These are phyloP conservation scores for Halisarca cf. caerulea DNA, from an alignment of 37 sponge, comb jelly and placozoan genomes.

Conservation along the genomic window DNA sequence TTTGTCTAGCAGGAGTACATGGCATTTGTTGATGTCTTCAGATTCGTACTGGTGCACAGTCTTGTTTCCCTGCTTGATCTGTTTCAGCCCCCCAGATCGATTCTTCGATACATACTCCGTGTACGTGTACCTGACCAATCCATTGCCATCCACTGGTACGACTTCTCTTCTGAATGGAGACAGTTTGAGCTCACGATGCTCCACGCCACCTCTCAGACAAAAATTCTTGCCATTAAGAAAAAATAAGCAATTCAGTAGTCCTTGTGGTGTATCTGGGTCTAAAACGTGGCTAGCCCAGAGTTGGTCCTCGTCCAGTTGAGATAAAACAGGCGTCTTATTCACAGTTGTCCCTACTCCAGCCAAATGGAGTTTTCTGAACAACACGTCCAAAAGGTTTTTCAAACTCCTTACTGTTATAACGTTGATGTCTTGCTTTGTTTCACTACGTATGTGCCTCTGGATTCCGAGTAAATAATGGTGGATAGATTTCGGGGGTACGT, in stretches of 20 bases:
- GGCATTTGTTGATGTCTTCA: neutral
- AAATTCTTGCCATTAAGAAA: slow-evolving; percentile 49
- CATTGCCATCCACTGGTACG: neutral
- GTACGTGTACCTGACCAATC: neutral
- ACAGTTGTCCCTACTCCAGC: too few relatives aligned
- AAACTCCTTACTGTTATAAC: neutral
- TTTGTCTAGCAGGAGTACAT: slow-evolving; percentile 1
- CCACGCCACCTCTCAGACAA: slow-evolving; percentile 38
- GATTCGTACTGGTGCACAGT: slow-evolving; percentile 29
- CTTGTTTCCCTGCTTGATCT: slow-evolving; percentile 3
- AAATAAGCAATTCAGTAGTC: slow-evolving; percentile 30
- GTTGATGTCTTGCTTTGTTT: neutral
- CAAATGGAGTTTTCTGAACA: neutral
- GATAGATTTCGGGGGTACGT: slow-evolving; percentile 18
- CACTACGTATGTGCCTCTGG: slow-evolving; percentile 14
- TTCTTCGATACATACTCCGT: slow-evolving; percentile 37
- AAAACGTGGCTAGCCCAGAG: slow-evolving; percentile 40
- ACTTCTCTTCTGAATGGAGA: slow-evolving; percentile 23
- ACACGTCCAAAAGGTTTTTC: neutral
- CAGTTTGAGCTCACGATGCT: slow-evolving; percentile 31
- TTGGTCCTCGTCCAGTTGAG: slow-evolving; percentile 34
- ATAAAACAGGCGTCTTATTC: neutral
- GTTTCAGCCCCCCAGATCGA: slow-evolving; percentile 9
- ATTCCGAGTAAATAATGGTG: neutral
- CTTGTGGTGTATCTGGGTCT: slow-evolving; percentile 10